Evolutionary conservation across 2,113 vertebrate species (phyloP), one percentile per base, ranked within the genome.

Genomic region (Cisticola juncidis): DNA sequence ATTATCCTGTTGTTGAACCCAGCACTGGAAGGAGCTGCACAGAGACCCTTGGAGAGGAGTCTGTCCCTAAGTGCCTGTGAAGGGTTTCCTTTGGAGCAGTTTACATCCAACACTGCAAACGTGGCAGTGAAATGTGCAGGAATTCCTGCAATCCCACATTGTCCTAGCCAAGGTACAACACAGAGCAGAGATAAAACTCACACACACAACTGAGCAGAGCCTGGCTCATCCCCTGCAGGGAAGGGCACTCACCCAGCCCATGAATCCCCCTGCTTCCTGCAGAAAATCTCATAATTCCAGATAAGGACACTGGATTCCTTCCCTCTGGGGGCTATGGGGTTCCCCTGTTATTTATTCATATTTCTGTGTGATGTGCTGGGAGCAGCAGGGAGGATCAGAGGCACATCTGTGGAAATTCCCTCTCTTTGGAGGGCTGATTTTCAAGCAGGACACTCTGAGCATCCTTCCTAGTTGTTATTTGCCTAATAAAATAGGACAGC

Each of bases 41-140:
- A 26, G 78, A 61, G 77, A 57, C 68, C 29, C 17, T 57, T 22
- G 4, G n/a, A 14, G 45, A 87, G 57, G 70, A 85, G 62, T 61
- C 57, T 77, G 36, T 42, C 68, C 65, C 12, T 24, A 94, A 94
- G 96, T 88, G 90, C 87, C 96, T 94, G 7, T 11, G 58, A 28
- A 57, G 42, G 80, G 45, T 9, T 20, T 50, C 53, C 22, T 45
- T 40, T 79, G 85, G 54, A 73, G n/a, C 19, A 62, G 74, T 88
- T 95, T 86, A 77, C 87, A 56, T 16, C 12, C 58, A 65, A 3
- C 70, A 28, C 45, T 85, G 84, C 78, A 50, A 26, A 65, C 7
- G 25, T 24, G 53, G 66, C 51, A 42, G 61, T 20, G 66, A 76
- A 29, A 17, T 0, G 7, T 38, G 50, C 19, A 78, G 29, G 2